A percentile compares a stretch with the other conserved stretches of the same genome.
These are phyloP conservation scores for Torymus texanus DNA, from an alignment of 2,888 invertebrate genomes.

Conservation along the genomic window DNA sequence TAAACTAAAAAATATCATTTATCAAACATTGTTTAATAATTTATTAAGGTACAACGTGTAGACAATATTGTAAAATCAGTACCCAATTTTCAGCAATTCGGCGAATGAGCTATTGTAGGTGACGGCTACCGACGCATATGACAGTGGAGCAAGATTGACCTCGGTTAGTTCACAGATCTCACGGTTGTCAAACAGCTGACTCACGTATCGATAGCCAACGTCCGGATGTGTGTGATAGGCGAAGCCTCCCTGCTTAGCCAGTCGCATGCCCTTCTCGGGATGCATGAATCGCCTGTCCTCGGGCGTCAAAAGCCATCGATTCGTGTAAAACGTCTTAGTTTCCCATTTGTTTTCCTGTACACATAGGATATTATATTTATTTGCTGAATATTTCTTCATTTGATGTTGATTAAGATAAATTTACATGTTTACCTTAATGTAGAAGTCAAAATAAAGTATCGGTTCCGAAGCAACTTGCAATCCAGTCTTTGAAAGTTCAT, in stretches of 20 bases:
- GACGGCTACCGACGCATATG: slow-evolving; percentile 1
- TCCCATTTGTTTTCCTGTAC: slow-evolving; percentile 9
- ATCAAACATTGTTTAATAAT: too few species aligned
- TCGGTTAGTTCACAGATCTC: slow-evolving; percentile 55
- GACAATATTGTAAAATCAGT: too few species aligned
- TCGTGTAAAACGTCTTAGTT: slow-evolving; percentile 54
- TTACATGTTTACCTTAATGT: slow-evolving; percentile 17
- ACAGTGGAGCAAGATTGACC: slow-evolving; percentile 31
- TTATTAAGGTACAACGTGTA: too few species aligned
- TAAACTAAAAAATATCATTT: slow-evolving; percentile 55
- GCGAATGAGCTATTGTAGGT: slow-evolving; percentile 34
- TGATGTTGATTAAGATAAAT: not conserved
- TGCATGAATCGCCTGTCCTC: slow-evolving; percentile 33
- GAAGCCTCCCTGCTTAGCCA: slow-evolving; percentile 39
- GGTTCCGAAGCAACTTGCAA: slow-evolving; percentile 49
- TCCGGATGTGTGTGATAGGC: slow-evolving; percentile 55
- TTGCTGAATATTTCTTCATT: too few species aligned
- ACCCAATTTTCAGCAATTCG: slow-evolving; percentile 18
- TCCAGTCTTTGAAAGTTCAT: slow-evolving; percentile 25
- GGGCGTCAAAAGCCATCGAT: slow-evolving; percentile 60
- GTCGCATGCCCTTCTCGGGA: slow-evolving; percentile 44
- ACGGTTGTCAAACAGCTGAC: slow-evolving; percentile 39
- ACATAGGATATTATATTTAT: too few species aligned
- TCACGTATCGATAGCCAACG: slow-evolving; percentile 47
- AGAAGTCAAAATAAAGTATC: slow-evolving; percentile 33